Evolutionary conservation across 2,888 invertebrate genomes (phyloP).

Genomic region (Lutraria lutraria): DNA sequence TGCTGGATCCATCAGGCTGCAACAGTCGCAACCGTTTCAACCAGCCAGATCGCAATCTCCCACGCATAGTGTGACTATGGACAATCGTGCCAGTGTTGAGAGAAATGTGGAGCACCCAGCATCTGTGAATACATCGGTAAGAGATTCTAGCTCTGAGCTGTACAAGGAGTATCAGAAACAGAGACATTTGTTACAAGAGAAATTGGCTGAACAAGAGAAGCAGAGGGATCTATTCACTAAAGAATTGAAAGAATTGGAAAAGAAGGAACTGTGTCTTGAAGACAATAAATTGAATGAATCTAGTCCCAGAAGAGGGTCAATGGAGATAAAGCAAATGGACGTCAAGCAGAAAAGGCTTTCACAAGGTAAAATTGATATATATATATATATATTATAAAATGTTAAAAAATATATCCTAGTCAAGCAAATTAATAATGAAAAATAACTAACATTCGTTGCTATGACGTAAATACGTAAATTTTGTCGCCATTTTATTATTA

Average conservation of each 20-base stretch:
- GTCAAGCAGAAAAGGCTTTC: slow-evolving; percentile 48
- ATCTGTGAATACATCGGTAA: slow-evolving; percentile 49
- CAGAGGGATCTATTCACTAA: slow-evolving; percentile 88
- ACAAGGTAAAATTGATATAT: slow-evolving; percentile 43
- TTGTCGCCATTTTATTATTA: too few species aligned
- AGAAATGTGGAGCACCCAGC: slow-evolving; percentile 48
- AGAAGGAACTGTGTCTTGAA: slow-evolving; percentile 71
- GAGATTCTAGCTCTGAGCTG: slow-evolving; percentile 89
- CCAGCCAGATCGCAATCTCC: slow-evolving; percentile 74
- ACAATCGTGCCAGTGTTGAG: slow-evolving; percentile 49
- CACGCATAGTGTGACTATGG: slow-evolving; percentile 74
- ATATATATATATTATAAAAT: too few species aligned
- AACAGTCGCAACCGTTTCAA: slow-evolving; percentile 60
- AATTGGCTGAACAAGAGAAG: slow-evolving; percentile 80
- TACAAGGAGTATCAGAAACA: slow-evolving; percentile 93
- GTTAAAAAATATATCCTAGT: too few species aligned
- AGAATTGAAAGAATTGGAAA: slow-evolving; percentile 79
- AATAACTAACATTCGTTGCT: too few species aligned
- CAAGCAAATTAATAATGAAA: too few species aligned
- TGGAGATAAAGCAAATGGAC: slow-evolving; percentile 51
- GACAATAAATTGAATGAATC: slow-evolving; percentile 58
- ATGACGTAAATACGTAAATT: too few species aligned
- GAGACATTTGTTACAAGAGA: slow-evolving; percentile 80
- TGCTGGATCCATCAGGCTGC: slow-evolving; percentile 61
- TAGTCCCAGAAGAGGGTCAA: slow-evolving; percentile 35